Percentiles rank a stretch among this genome's conserved stretches.
Conservation (phyloP, 2,113 vertebrate species). For the Geococcyx californianus region DNA sequence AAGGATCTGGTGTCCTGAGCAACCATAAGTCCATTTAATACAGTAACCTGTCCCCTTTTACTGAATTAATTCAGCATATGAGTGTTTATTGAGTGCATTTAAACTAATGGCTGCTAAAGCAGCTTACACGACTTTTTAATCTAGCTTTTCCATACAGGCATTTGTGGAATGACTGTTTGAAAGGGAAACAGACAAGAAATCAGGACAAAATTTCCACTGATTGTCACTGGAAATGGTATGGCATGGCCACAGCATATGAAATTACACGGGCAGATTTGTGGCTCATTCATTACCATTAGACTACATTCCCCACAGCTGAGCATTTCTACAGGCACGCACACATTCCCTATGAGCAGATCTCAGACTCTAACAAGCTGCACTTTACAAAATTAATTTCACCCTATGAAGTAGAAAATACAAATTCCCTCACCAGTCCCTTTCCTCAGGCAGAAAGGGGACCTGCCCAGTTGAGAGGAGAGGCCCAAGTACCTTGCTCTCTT, state of each 20-base stretch:
- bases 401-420: background rate
- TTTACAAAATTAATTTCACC: background rate
- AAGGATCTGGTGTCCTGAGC: background rate
- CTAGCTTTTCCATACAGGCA: slow-evolving; percentile 13
- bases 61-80: slow-evolving; percentile 36
- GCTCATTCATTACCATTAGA: background rate
- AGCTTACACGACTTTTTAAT: slow-evolving; percentile 61
- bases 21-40: background rate
- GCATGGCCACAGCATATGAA: background rate
- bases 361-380: background rate
- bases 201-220: background rate
- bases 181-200: background rate
- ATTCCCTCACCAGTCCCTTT: background rate
- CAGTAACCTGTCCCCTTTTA: slow-evolving; percentile 31
- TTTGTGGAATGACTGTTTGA: slow-evolving; percentile 18
- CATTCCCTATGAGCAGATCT: background rate
- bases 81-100: slow-evolving; percentile 34
- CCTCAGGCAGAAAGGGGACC: background rate
- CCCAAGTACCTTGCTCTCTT: background rate
- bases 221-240: background rate
- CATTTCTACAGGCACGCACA: background rate
- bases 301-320: background rate
- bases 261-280: background rate
- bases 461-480: background rate
- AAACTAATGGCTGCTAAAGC: slow-evolving; percentile 60